phyloP scores from a whole-genome alignment of 2,888 invertebrate genomes.

The Trileptium ribeirensis region DNA sequence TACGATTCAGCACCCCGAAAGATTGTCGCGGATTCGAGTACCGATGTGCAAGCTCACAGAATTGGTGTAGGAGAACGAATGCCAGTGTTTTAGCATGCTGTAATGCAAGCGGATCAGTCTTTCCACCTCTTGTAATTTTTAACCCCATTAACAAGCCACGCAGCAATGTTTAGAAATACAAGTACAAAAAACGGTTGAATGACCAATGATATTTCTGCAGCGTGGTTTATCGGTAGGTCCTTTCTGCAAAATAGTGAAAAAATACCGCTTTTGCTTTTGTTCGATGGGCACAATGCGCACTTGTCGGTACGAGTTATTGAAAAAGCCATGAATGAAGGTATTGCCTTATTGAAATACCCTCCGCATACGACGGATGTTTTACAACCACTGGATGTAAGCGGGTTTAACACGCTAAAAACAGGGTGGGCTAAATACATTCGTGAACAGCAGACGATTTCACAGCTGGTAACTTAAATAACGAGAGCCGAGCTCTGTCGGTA shows the following conservation, averaged over 20 bases:
- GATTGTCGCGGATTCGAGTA: too few relatives aligned
- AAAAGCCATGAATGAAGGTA: constrained; percentile 2
- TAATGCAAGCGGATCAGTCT: too few relatives aligned
- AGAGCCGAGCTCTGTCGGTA: background rate
- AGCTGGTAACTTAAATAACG: background rate
- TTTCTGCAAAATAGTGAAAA: too few relatives aligned
- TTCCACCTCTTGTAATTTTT: too few relatives aligned
- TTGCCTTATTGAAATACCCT: background rate
- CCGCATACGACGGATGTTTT: background rate
- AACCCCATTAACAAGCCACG: too few relatives aligned
- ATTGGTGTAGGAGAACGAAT: too few relatives aligned
- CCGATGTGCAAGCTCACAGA: too few relatives aligned
- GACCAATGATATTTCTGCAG: background rate
- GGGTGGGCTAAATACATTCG: background rate
- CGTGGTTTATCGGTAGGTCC: too few relatives aligned
- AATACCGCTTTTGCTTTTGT: constrained; percentile 6
- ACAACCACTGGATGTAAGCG: background rate
- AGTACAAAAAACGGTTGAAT: constrained; percentile 7
- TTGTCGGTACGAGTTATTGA: background rate
- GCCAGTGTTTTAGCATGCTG: too few relatives aligned
- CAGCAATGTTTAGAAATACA: too few relatives aligned
- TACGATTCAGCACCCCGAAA: too few relatives aligned
- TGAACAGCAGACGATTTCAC: background rate
- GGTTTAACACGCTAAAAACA: background rate
- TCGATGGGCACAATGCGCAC: background rate